Percentiles rank a stretch among this genome's conserved stretches.
Evolutionary conservation across 2,113 vertebrate species (phyloP).

Genomic region (Circaetus cinerascens): DNA sequence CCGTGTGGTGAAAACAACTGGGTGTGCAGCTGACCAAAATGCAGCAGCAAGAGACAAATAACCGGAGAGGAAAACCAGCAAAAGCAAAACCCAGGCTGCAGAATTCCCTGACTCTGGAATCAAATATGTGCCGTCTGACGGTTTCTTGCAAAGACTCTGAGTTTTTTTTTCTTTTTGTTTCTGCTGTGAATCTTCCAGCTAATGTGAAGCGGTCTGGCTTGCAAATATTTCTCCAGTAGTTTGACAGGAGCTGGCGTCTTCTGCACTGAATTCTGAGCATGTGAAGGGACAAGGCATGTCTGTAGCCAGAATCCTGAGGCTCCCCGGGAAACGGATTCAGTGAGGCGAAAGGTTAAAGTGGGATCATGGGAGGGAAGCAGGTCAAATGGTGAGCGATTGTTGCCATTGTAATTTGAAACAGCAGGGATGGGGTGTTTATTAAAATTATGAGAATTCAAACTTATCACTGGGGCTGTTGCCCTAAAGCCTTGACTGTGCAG

Average conservation of each 20-base stretch:
- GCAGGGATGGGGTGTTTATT: not conserved
- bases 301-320: constrained; percentile 6
- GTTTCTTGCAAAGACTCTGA: not conserved
- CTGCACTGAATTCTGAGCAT: not conserved
- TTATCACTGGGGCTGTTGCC: not conserved
- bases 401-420: not conserved
- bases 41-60: constrained; percentile 47
- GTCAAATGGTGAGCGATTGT: constrained; percentile 81
- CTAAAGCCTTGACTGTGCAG: not conserved
- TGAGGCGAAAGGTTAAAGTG: constrained; percentile 62
- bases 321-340: not conserved
- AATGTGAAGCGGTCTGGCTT: not conserved
- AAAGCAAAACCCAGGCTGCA: not conserved
- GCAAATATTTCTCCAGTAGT: not conserved
- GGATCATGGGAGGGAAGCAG: constrained; percentile 82
- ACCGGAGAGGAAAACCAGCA: not conserved
- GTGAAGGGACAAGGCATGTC: constrained; percentile 48
- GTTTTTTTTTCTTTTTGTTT: not conserved
- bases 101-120: not conserved
- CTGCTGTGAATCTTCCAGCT: not conserved
- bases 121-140: fast-evolving
- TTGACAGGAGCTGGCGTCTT: not conserved
- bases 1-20: not conserved
- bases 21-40: constrained; percentile 21
- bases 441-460: not conserved